Conservation (phyloP, 1,140 invertebrate genomes). For the Aporrectodea caliginosa region DNA sequence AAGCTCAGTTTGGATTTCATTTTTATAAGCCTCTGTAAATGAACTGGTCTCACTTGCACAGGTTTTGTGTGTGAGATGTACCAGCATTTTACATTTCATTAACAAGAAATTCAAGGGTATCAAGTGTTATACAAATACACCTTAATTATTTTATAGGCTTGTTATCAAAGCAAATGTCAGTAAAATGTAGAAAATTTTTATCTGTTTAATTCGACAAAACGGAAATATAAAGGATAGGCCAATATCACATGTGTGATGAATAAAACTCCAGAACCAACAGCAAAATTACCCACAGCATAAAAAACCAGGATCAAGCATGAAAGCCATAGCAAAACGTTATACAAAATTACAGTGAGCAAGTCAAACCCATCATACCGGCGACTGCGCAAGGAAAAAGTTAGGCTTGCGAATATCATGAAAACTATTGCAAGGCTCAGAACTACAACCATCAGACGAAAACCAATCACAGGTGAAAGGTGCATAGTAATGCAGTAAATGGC, state of each 20-base stretch:
- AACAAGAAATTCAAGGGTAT: no score
- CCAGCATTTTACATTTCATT: no score
- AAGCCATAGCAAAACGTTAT: not conserved
- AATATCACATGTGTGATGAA: not conserved
- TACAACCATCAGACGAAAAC: not conserved
- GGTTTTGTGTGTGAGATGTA: no score
- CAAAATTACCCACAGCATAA: not conserved
- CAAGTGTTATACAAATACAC: no score
- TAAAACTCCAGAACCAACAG: not conserved
- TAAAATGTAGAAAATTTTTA: conserved; percentile 3
- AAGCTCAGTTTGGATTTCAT: no score
- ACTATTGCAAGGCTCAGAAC: not conserved
- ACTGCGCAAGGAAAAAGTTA: not conserved
- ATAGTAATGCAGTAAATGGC: conserved; percentile 2
- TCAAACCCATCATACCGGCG: not conserved
- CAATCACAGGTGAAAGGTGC: not conserved
- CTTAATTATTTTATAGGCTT: no score
- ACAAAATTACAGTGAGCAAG: not conserved
- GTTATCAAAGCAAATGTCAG: no score
- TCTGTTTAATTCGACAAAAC: conserved; percentile 4
- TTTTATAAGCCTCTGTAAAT: no score
- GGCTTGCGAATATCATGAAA: conserved; percentile 1
- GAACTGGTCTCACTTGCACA: no score
- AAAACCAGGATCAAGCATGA: not conserved
- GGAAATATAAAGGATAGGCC: conserved; percentile 14